phyloP scores from a whole-genome alignment of 2,888 invertebrate species.

The Taphrorychus bicolor region DNA sequence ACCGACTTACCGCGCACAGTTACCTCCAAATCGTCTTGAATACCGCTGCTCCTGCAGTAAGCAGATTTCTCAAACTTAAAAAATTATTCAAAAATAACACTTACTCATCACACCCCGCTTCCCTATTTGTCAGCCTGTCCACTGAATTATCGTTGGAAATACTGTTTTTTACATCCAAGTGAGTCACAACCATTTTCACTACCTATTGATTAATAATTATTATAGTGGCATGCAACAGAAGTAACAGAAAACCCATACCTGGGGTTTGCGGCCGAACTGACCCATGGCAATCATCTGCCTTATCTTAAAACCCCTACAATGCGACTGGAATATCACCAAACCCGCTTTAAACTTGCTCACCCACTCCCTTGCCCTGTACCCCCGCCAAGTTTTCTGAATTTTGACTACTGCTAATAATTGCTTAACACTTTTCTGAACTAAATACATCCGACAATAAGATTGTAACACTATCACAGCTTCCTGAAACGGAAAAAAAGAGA shows the following conservation, averaged over 20 bases:
- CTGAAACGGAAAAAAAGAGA: conserved; percentile 13
- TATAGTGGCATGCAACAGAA: no score
- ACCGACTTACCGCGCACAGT: conserved; percentile 49
- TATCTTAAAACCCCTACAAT: conserved; percentile 71
- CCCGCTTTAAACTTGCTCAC: conserved; percentile 69
- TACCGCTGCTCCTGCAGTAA: conserved; percentile 64
- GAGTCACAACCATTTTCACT: conserved; percentile 57
- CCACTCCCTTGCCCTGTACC: conserved; percentile 71
- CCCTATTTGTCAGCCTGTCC: neutral
- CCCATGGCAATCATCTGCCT: conserved; percentile 63
- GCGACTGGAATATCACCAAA: conserved; percentile 74
- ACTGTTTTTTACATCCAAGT: conserved; percentile 48
- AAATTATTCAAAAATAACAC: conserved; percentile 42
- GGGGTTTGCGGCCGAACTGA: conserved; percentile 36
- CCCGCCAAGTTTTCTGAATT: conserved; percentile 83
- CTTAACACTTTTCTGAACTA: conserved; percentile 66
- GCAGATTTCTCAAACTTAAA: neutral
- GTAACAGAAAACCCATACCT: conserved; percentile 27
- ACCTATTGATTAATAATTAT: no score
- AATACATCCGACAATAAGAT: conserved; percentile 71
- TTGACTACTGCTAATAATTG: conserved; percentile 66
- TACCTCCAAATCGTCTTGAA: conserved; percentile 64
- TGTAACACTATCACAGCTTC: conserved; percentile 81
- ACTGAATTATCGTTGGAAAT: conserved; percentile 40
- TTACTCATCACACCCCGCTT: conserved; percentile 60